Base-by-base conservation (phyloP, 2,797 vertebrate species). In the Mormyrops boulengeri region DNA sequence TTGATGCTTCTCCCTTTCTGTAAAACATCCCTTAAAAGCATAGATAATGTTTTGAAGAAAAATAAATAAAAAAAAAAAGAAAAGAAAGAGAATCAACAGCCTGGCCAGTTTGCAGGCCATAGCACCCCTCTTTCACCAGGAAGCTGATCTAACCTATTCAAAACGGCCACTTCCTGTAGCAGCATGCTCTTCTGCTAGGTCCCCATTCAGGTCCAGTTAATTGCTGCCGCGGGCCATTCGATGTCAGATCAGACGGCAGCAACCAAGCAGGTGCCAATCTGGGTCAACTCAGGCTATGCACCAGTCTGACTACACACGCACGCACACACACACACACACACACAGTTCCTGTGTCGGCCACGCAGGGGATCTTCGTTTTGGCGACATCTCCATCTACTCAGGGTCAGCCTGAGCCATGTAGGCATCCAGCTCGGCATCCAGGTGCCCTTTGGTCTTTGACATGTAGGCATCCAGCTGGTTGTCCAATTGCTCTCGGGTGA, bases 361-460 rank as follows among this genome's bases (percentile, higher is more conserved):
- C 53, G 17, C 62, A 60, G 34, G 2, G 4, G 49, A 52, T 84
- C 66, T 34, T 55, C 8, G 17, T n/a, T 34, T 34, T 47, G 38
- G 3, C 30, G 4, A 1, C 19, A 1, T n/a, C 26, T 6, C 11
- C 4, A 53, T 55, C 96, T 95, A 99, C 92, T 99, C 97, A 0
- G 97, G 97, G 91, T 99, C 98, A 1, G 98, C 97, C 92, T 99
- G 98, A 6, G 98, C 97, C 98, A 99, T 99, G 95, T 99, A 99
- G 0, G 98, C 98, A 2, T 99, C 98, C 93, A 99, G 95, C 93
- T 99, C 98, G 0, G 98, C 98, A 0, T 99, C 98, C 90, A 99
- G 95, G 93, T 99, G 97, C 88, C 98, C 98, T 93, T 99, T 99
- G 0, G 98, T 99, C 93, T 99, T 99, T 0, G 98, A 99, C 98